Conservation (phyloP, 2,888 invertebrate genomes). For the Amphipoea oculea region DNA sequence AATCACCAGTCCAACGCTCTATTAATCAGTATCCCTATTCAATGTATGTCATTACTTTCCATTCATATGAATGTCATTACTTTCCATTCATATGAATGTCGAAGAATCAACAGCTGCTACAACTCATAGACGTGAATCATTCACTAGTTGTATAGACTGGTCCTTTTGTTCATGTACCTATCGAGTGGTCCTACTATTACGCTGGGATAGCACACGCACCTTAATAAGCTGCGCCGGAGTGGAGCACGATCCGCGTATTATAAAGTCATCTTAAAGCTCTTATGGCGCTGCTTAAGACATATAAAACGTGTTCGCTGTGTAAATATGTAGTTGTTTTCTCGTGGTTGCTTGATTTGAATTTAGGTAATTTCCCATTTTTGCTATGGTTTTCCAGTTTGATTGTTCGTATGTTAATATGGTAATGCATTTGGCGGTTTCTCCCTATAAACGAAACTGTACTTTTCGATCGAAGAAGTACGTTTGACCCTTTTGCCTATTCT, state of each 20-base stretch:
- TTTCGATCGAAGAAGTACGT: background rate
- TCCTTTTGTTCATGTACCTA: slow-evolving; percentile 35
- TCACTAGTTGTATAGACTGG: background rate
- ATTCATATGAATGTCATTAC: background rate
- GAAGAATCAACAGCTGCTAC: background rate
- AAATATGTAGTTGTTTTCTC: slow-evolving; percentile 34
- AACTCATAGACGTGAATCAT: background rate
- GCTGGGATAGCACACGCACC: slow-evolving; percentile 62
- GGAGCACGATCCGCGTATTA: slow-evolving; percentile 72
- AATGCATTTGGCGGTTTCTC: background rate
- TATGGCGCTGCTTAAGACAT: slow-evolving; percentile 46
- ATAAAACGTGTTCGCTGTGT: slow-evolving; percentile 34
- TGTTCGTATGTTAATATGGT: background rate
- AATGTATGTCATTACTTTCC: background rate
- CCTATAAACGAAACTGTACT: background rate
- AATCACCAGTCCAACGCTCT: background rate
- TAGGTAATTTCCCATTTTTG: slow-evolving; percentile 1
- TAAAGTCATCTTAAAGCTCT: slow-evolving; percentile 70
- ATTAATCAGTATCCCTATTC: background rate
- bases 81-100: background rate
- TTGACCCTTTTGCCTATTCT: background rate
- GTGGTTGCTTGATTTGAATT: slow-evolving; percentile 15
- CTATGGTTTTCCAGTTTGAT: slow-evolving; percentile 1
- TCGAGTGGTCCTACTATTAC: slow-evolving; percentile 34
- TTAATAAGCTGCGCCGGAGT: slow-evolving; percentile 50